phyloP scores from a whole-genome alignment of 1,140 invertebrate species.

The Delia radicum region DNA sequence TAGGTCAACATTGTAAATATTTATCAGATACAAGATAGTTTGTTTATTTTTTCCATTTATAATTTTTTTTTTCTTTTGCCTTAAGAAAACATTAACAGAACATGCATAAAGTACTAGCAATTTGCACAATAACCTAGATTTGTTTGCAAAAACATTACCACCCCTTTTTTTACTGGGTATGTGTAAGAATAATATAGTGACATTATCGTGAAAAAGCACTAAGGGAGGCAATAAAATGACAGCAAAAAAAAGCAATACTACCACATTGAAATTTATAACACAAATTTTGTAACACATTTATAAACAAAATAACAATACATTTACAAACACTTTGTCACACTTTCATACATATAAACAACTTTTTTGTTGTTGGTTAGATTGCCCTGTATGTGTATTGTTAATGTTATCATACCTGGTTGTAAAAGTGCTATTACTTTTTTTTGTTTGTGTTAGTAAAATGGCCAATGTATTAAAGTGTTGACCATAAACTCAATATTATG shows the following conservation, averaged over 20 bases:
- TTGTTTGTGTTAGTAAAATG: neutral
- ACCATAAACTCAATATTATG: slow-evolving; percentile 4
- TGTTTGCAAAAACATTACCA: neutral
- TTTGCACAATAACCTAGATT: neutral
- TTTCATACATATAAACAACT: neutral
- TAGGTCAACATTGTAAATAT: slow-evolving; percentile 4
- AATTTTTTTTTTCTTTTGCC: neutral
- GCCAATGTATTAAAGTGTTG: neutral
- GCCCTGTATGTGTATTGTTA: neutral
- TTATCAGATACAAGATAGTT: neutral
- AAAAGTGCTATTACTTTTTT: no score
- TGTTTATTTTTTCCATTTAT: neutral
- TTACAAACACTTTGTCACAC: neutral
- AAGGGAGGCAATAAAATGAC: no score
- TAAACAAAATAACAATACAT: neutral
- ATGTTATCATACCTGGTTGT: neutral
- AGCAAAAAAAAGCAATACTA: neutral
- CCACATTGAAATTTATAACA: neutral
- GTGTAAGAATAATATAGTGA: neutral
- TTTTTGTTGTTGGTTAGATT: neutral
- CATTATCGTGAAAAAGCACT: neutral
- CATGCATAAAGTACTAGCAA: neutral
- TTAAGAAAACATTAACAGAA: neutral
- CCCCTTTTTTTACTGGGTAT: neutral
- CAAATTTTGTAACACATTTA: neutral